Conservation (phyloP, 2,888 invertebrate species). For the Drosophila rellima region DNA sequence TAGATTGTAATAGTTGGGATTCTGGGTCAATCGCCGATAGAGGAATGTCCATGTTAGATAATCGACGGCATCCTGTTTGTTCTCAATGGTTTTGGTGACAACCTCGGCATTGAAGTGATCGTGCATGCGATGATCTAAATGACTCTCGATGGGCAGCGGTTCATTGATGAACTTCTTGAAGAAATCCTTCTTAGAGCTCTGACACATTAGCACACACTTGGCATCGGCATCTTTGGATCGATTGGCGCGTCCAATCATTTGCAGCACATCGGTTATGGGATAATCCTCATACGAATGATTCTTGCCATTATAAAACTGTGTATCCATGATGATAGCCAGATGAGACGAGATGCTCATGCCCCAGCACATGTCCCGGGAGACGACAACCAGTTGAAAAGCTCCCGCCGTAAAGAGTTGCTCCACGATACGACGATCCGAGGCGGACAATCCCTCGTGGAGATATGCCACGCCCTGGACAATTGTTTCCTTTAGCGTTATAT, state of each 20-base stretch:
- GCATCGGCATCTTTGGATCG: slow-evolving; percentile 97
- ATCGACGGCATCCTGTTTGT: slow-evolving; percentile 99
- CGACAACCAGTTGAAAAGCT: slow-evolving; percentile 96
- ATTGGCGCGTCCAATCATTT: slow-evolving; percentile 99
- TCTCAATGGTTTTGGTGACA: slow-evolving; percentile 99
- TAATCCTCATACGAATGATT: slow-evolving; percentile 97
- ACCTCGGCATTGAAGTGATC: slow-evolving; percentile 99
- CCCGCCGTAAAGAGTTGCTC: slow-evolving; percentile 97
- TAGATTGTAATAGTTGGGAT: slow-evolving; percentile 99
- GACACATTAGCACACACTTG: slow-evolving; percentile 98
- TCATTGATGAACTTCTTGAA: slow-evolving; percentile 99
- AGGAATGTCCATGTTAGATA: slow-evolving; percentile 99
- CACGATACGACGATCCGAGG: slow-evolving; percentile 94
- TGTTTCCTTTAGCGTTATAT: slow-evolving; percentile 96
- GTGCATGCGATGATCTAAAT: slow-evolving; percentile 98
- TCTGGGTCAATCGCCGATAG: slow-evolving; percentile 98
- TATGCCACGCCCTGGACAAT: slow-evolving; percentile 98
- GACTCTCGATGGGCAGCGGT: slow-evolving; percentile 98
- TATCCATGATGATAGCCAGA: slow-evolving; percentile 97
- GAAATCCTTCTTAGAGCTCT: slow-evolving; percentile 98
- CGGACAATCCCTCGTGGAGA: slow-evolving; percentile 96
- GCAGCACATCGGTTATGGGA: slow-evolving; percentile 97
- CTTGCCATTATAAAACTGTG: slow-evolving; percentile 89
- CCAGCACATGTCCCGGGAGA: slow-evolving; percentile 97
- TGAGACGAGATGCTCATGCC: slow-evolving; percentile 95